Base-by-base conservation (phyloP, 2,113 vertebrate genomes). In the Coryphaenoides rupestris region DNA sequence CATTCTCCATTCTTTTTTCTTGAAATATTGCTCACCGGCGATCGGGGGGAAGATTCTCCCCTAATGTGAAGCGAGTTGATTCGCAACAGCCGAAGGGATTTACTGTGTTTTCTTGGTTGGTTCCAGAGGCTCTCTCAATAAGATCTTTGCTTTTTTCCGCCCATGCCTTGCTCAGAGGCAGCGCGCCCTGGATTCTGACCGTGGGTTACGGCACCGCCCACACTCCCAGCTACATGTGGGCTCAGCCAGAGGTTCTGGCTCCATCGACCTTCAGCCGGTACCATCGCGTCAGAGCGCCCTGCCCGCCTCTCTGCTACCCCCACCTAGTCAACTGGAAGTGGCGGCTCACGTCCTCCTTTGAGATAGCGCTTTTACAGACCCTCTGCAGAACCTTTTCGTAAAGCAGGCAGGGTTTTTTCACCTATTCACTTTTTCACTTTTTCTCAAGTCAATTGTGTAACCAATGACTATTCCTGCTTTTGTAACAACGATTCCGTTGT, bases 241-340 rank as follows among this genome's bases (percentile, higher is more conserved):
- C 33, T 64, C 66, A 80, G 56, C 80, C 81, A 59, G 78, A 71
- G 77, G 81, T n/a, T 73, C 87, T 78, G 82, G 81, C 68, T 26
- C 50, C 73, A 40, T 68, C 70, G 22, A 40, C 19, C 12, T 45
- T 65, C 60, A 45, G 3, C 55, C 22, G 74, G 57, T 55, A 7
- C 66, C 58, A 13, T 56, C 54, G 46, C 63, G 66, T 53, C 49
- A 52, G 56, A 57, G 55, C 74, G 26, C 60, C 6, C 6, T 22
- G 46, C 50, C 1, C 15, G 17, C 3, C 23, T 50, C 4, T 7
- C 17, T 10, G 17, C 19, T 5, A 10, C 59, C 54, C 56, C 28
- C 79, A 58, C 56, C 80, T 89, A 84, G 87, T 90, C 40, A 84
- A 78, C 74, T 77, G 80, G 81, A 82, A 57, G 66, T 83, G 79